Base-by-base conservation (phyloP, 2,113 vertebrate genomes). In the Psophia crepitans region DNA sequence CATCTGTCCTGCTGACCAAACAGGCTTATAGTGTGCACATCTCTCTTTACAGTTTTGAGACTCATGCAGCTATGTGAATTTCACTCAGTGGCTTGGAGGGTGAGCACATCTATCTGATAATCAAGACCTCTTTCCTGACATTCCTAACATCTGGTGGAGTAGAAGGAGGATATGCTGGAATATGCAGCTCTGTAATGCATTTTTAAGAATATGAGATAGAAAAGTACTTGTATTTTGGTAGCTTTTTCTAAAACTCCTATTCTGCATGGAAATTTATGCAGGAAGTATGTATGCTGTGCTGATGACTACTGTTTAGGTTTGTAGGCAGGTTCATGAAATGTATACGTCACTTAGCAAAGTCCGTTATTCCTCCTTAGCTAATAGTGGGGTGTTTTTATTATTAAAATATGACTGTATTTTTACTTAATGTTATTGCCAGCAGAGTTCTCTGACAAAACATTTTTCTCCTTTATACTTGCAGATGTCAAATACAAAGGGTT, bases 401-500 rank as follows among this genome's bases (percentile, higher is more conserved):
- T 49, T 94, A 49, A 69, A 74, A 56, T 63, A 35, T 54, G 2
- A 74, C 56, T 39, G 7, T 15, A n/a, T 79, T 81, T 93, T 81
- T 81, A 57, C 12, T 71, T 79, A 46, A 53, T 71, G 87, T 93
- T 89, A 30, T 44, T 73, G 30, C 24, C 65, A 83, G 51, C 8
- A 69, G 63, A 83, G 30, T 5, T 46, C 32, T 78, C 44, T 83
- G 77, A 76, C 53, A 95, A 82, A 92, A 68, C 13, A 18, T 61
- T 87, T 92, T 90, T 93, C 32, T 84, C 24, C 53, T 76, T 83
- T 91, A 56, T 12, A 5, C 58, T 96, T 94, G 83, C 80, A 83
- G 66, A 92, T 85, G 76, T 96, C 73, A 90, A 65, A 78, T 78
- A 77, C 54, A 96, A 95, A 92, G 75, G 76, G 60, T 89, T 89